Base-by-base conservation (phyloP, 1,140 invertebrate species). In the Bathynomus jamesi region DNA sequence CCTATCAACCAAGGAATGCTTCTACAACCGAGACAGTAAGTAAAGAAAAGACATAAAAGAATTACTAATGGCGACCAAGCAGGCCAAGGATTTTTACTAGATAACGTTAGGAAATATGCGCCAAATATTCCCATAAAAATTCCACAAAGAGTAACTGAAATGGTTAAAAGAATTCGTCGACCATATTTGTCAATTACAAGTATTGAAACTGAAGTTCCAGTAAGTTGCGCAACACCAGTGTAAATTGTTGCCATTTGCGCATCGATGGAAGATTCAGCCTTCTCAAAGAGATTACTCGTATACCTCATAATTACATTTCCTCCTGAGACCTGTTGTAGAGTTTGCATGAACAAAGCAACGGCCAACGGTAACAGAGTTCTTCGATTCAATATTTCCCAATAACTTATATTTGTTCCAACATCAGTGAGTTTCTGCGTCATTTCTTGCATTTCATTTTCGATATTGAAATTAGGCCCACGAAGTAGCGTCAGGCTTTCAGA, bases 261-360 rank as follows among this genome's bases (percentile, higher is more conserved):
- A 28, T 74, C 24, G n/a, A 28, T 31, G 8, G 17, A 21, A 21
- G 70, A 46, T 4, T 69, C 73, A 2, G 65, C 69, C n/a, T 68
- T 70, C 13, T 67, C 24, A 40, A 71, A 69, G n/a, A 74, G 67
- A 28, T 17, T 67, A 25, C 73, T 65, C 27, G 73, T 68, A 60
- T 71, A 74, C 65, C 70, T 71, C 27, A 74, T 74, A 65, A 74
- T 68, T 28, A 74, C 67, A 29, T 74, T 71, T n/a, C 27, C 65
- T 17, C 69, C 73, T 40, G 60, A 30, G 2, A 53, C 32, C 32
- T 74, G 73, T 60, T 74, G 73, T 21, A 74, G 31, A n/a, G 73
- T 74, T 65, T 66, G 70, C 28, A 65, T 64, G 31, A 74, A 71
- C 5, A 74, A 31, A 5, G 69, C 24, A n/a, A 74, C 65, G 11